phyloP scores from a whole-genome alignment of 2,113 vertebrate species.

The Thymallus thymallus region DNA sequence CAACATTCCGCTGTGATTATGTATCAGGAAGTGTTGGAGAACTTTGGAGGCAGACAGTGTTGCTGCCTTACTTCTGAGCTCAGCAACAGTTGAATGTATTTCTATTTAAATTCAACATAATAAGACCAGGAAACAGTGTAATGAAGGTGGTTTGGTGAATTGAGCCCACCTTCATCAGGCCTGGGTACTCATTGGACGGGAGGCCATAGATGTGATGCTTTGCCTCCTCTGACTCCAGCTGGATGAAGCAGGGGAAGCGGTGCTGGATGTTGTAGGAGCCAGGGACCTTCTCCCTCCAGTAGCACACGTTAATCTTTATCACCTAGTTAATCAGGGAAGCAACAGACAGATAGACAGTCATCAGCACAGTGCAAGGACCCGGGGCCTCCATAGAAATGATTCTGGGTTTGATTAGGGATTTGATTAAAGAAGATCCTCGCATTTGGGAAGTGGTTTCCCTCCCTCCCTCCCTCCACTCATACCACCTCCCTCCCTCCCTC shows the following conservation, averaged over 20 bases:
- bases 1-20: conserved; percentile 10
- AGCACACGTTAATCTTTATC: conserved; percentile 83
- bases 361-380: not conserved
- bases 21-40: conserved; percentile 2
- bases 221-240: conserved; percentile 47
- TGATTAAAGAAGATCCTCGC: not conserved
- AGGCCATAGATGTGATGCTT: conserved; percentile 81
- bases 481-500: too few relatives aligned
- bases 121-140: not conserved
- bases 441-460: not conserved
- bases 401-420: not conserved
- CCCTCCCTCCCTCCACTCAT: too few relatives aligned
- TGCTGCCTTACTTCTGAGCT: not conserved
- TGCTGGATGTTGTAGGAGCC: conserved; percentile 56
- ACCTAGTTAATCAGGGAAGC: conserved; percentile 60
- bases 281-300: conserved; percentile 85
- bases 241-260: conserved; percentile 79
- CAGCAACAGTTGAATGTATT: not conserved
- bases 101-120: not conserved
- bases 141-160: not conserved
- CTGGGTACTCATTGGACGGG: conserved; percentile 85
- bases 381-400: not conserved
- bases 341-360: not conserved
- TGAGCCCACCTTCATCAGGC: conserved; percentile 83
- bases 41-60: not conserved